These are phyloP conservation scores for Coracias cyanogaster DNA, from an alignment of 2,797 vertebrate genomes.

Conservation along the genomic window DNA sequence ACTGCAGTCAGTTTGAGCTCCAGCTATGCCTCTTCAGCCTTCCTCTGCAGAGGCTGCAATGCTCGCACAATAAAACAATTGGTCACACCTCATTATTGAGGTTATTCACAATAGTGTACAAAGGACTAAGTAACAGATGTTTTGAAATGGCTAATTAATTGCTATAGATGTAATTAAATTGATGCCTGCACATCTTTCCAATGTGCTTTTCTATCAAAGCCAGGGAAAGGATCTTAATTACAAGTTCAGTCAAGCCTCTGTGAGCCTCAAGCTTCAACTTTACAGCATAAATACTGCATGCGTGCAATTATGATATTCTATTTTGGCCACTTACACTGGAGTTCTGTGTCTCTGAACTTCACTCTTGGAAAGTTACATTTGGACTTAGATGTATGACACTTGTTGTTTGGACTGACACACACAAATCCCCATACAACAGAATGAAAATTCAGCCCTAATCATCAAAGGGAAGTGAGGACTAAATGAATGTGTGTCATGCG, in stretches of 20 bases:
- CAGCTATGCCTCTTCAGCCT: background rate
- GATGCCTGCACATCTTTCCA: background rate
- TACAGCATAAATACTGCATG: background rate
- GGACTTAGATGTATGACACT: constrained; percentile 48
- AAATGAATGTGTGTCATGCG: constrained; percentile 54
- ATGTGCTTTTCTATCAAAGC: background rate
- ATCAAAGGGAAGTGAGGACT: constrained; percentile 72
- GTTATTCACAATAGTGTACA: background rate
- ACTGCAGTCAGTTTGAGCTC: background rate
- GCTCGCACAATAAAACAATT: background rate
- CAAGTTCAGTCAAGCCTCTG: background rate
- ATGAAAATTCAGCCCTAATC: constrained; percentile 69
- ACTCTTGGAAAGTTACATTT: constrained; percentile 58
- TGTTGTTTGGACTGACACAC: constrained; percentile 53
- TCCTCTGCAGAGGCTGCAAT: background rate
- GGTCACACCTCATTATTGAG: constrained; percentile 40
- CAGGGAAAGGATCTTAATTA: background rate
- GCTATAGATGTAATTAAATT: constrained; percentile 24
- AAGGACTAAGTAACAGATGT: constrained; percentile 29
- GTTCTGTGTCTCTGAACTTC: background rate
- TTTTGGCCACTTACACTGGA: background rate
- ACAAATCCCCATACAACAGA: constrained; percentile 61
- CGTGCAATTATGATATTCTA: background rate
- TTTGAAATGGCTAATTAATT: constrained; percentile 44
- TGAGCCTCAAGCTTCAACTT: background rate